phyloP scores from a whole-genome alignment of 2,888 invertebrate species.

The Elaeidobius kamerunicus region DNA sequence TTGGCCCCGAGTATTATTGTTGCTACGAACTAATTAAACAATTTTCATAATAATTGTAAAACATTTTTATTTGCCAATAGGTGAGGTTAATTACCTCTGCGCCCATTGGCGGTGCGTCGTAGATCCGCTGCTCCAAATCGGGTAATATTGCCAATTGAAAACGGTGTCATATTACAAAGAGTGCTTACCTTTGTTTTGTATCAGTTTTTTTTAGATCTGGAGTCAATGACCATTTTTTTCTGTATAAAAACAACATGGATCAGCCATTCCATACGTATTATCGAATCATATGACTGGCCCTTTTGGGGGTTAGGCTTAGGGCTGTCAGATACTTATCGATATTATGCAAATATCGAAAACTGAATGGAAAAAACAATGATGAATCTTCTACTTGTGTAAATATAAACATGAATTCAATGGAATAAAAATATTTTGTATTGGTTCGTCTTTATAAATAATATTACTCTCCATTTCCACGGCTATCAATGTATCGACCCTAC shows the following conservation, averaged over 20 bases:
- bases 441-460: too few species aligned
- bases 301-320: constrained; percentile 29
- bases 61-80: constrained; percentile 16
- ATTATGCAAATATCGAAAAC: too few species aligned
- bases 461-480: too few species aligned
- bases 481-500: too few species aligned
- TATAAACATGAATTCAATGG: too few species aligned
- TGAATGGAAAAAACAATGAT: too few species aligned
- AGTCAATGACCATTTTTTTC: too few species aligned
- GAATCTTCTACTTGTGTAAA: too few species aligned
- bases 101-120: constrained; percentile 6
- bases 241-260: too few species aligned
- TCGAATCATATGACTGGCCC: constrained; percentile 19
- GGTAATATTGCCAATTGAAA: constrained; percentile 30
- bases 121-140: constrained; percentile 13
- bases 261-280: constrained; percentile 7
- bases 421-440: too few species aligned
- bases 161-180: constrained; percentile 37
- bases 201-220: constrained; percentile 29
- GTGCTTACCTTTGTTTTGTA: constrained; percentile 40
- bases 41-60: constrained; percentile 20
- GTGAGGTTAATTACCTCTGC: constrained; percentile 24
- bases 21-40: constrained; percentile 17
- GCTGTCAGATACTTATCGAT: too few species aligned
- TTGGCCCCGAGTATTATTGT: constrained; percentile 20